Evolutionary conservation across 2,797 vertebrate species (phyloP).

Genomic region (Cryptoprocta ferox): DNA sequence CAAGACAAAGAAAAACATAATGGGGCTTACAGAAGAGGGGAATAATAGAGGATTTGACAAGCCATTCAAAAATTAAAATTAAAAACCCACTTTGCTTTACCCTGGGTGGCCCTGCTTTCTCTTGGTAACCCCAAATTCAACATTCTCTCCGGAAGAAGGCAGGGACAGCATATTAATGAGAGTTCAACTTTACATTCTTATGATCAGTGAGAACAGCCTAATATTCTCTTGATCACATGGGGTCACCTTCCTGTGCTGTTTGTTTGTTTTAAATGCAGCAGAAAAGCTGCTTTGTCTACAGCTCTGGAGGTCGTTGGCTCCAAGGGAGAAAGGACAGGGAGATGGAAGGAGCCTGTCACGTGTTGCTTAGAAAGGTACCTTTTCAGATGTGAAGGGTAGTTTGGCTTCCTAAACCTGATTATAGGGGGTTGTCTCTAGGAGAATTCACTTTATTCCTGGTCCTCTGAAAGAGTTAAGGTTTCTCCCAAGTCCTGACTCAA

Average conservation of each 20-base stretch:
- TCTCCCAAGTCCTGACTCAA: not conserved
- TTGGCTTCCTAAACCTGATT: not conserved
- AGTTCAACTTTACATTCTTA: not conserved
- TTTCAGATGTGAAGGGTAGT: not conserved
- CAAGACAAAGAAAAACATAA: not conserved
- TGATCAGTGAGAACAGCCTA: not conserved
- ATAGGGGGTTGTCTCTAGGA: not conserved
- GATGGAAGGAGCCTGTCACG: not conserved
- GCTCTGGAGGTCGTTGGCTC: conserved; percentile 20
- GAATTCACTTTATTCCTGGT: not conserved
- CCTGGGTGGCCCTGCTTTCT: conserved; percentile 7
- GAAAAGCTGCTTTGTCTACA: conserved; percentile 46
- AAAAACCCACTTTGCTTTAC: not conserved
- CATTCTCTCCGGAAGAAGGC: conserved; percentile 5
- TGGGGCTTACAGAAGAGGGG: not conserved
- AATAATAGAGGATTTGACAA: not conserved
- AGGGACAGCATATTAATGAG: conserved; percentile 20
- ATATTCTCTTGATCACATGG: not conserved
- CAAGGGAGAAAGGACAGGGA: not conserved
- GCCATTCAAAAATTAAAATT: conserved; percentile 2
- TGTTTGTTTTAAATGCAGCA: conserved; percentile 68
- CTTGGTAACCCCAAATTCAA: conserved; percentile 27
- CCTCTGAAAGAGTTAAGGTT: conserved; percentile 45
- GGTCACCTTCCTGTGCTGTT: conserved; percentile 32
- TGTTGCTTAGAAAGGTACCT: not conserved